A percentile compares a stretch with the other conserved stretches of the same genome.
phyloP scores from a whole-genome alignment of 2,888 invertebrate species.

The Tenthredo notha region DNA sequence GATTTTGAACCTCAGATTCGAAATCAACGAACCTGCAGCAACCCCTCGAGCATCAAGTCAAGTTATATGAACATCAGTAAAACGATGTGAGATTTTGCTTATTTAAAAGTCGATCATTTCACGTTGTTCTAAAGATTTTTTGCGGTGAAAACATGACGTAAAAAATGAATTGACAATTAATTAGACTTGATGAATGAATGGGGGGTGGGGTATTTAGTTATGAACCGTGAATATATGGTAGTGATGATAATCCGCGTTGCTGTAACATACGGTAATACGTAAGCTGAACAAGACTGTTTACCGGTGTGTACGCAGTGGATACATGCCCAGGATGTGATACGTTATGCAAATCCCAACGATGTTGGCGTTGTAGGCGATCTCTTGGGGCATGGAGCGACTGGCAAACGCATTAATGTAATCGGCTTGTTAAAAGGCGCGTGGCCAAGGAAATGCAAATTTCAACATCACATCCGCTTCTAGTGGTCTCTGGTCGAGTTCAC shows the following conservation, averaged over 20 bases:
- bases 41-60: no score
- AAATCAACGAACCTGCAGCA: no score
- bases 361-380: slow-evolving; percentile 56
- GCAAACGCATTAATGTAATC: slow-evolving; percentile 50
- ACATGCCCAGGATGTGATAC: slow-evolving; percentile 37
- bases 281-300: slow-evolving; percentile 16
- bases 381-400: slow-evolving; percentile 22
- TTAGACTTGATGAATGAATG: neutral
- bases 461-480: slow-evolving; percentile 45
- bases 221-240: neutral
- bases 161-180: neutral
- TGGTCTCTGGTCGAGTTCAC: slow-evolving; percentile 19
- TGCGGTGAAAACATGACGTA: neutral
- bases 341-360: slow-evolving; percentile 42
- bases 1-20: no score
- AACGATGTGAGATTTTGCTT: no score
- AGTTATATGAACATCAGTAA: no score
- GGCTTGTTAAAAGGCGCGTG: slow-evolving; percentile 53
- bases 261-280: slow-evolving; percentile 12
- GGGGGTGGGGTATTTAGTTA: neutral
- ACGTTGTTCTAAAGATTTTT: neutral
- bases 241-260: slow-evolving; percentile 5
- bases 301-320: slow-evolving; percentile 25
- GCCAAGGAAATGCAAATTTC: slow-evolving; percentile 54
- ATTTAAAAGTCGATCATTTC: no score